Conservation (phyloP, 2,797 vertebrate species). For the Lutjanus argentimaculatus region DNA sequence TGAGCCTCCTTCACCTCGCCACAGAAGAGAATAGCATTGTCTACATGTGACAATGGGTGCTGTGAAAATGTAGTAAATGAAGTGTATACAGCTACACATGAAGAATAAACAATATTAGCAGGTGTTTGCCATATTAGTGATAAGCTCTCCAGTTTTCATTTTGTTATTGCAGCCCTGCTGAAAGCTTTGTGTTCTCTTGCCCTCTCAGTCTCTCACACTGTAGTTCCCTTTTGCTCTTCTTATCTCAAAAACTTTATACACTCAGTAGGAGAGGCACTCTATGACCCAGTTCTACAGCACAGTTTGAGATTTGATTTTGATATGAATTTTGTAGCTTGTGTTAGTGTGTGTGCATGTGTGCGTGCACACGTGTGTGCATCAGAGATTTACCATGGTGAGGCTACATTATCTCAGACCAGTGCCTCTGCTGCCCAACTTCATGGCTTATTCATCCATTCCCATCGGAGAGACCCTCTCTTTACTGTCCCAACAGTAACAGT, state of each 20-base stretch:
- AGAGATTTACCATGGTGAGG: constrained; percentile 61
- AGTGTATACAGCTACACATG: not conserved
- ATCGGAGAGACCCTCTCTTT: constrained; percentile 55
- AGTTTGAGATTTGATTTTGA: constrained; percentile 79
- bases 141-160: constrained; percentile 7
- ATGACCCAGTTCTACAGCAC: constrained; percentile 78
- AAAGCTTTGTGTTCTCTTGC: constrained; percentile 28
- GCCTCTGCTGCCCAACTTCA: constrained; percentile 61
- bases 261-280: constrained; percentile 65
- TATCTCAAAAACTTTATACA: constrained; percentile 71
- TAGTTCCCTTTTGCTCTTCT: constrained; percentile 56
- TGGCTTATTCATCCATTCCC: constrained; percentile 73
- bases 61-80: constrained; percentile 13
- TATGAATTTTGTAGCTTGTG: constrained; percentile 67
- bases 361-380: constrained; percentile 27
- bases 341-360: constrained; percentile 28
- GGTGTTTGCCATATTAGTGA: constrained; percentile 22
- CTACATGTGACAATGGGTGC: constrained; percentile 23
- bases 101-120: not conserved
- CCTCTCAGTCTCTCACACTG: constrained; percentile 43
- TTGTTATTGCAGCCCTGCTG: constrained; percentile 26
- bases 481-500: constrained; percentile 65
- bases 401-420: constrained; percentile 77
- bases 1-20: constrained; percentile 26
- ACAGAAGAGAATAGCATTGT: constrained; percentile 13